Conservation (phyloP, 2,888 invertebrate genomes). For the Orthosia incerta region DNA sequence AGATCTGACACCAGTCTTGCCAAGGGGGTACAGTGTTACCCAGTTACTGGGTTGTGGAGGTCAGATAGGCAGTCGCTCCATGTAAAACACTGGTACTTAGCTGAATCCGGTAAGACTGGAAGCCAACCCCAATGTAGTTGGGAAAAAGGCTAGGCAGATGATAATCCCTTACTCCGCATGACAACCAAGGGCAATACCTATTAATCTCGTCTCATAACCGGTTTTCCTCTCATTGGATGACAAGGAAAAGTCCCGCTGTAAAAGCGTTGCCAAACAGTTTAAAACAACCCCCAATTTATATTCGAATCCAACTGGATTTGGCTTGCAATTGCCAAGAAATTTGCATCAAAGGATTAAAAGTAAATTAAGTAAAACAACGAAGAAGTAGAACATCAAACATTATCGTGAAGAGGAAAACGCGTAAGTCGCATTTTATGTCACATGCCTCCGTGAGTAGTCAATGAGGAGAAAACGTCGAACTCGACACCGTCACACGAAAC, state of each 20-base stretch:
- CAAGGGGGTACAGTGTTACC: no score
- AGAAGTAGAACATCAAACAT: constrained; percentile 24
- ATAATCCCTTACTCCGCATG: no score
- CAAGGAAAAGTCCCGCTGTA: background rate
- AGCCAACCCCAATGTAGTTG: no score
- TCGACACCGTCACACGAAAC: background rate
- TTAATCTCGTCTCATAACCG: background rate
- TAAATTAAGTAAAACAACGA: constrained; percentile 13
- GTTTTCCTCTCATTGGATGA: background rate
- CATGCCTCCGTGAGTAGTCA: constrained; percentile 37
- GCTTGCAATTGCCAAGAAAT: background rate
- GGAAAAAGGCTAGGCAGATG: no score
- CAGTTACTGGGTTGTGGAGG: no score
- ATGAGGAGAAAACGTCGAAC: constrained; percentile 35
- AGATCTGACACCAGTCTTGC: no score
- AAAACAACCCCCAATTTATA: constrained; percentile 4
- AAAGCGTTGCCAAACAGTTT: constrained; percentile 1
- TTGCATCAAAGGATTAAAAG: background rate
- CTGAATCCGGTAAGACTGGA: no score
- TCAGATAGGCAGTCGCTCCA: no score
- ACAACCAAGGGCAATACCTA: background rate
- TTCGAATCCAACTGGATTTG: constrained; percentile 4
- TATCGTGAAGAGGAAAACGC: constrained; percentile 2
- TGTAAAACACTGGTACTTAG: no score
- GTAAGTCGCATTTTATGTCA: constrained; percentile 17